Percentiles rank a stretch among this genome's conserved stretches.
These are phyloP conservation scores for Megaceryle maxima DNA, from an alignment of 2,113 vertebrate genomes.

Conservation along the genomic window DNA sequence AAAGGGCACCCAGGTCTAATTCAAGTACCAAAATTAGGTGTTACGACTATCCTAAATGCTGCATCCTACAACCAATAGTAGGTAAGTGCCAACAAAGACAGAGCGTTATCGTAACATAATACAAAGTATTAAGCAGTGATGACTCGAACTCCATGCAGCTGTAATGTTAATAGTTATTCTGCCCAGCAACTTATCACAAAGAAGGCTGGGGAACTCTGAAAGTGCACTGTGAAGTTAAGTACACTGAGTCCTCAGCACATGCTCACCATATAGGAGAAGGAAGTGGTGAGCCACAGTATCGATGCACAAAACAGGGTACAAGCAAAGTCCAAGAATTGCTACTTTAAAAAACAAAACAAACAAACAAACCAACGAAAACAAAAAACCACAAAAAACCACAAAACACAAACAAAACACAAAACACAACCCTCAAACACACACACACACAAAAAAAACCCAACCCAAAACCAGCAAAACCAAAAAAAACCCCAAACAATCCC, in stretches of 20 bases:
- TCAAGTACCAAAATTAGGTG: not conserved
- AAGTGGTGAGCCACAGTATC: slow-evolving; percentile 28
- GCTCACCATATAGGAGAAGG: not conserved
- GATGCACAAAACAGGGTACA: not conserved
- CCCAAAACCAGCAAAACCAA: too few species aligned
- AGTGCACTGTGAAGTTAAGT: not conserved
- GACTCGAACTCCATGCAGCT: not conserved
- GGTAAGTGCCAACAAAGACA: not conserved
- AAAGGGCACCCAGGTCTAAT: not conserved
- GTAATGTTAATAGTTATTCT: not conserved
- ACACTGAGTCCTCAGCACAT: not conserved
- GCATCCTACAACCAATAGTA: not conserved
- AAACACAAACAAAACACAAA: too few species aligned
- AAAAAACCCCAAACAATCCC: not conserved
- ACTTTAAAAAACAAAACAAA: not conserved
- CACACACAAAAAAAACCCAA: too few species aligned
- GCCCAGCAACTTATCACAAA: not conserved
- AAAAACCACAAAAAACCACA: too few species aligned
- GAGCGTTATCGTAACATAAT: not conserved
- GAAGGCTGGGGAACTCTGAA: not conserved
- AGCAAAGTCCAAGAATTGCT: slow-evolving; percentile 11
- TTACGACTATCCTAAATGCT: not conserved
- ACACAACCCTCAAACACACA: too few species aligned
- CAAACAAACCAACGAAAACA: too few species aligned
- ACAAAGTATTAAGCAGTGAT: not conserved